phyloP scores from a whole-genome alignment of 2,797 vertebrate species.

The Crenuchus spilurus region DNA sequence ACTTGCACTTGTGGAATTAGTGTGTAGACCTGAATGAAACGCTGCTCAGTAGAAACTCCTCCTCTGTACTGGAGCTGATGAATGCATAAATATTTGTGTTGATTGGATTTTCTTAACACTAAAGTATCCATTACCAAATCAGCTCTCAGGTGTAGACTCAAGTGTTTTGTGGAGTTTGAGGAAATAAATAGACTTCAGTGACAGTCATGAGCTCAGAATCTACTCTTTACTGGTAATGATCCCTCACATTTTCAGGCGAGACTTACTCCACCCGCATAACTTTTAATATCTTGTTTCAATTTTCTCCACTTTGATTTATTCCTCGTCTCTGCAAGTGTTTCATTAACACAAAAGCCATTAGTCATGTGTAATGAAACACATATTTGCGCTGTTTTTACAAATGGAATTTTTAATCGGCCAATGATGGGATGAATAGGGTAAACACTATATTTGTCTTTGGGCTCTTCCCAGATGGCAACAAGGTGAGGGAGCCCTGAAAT shows the following conservation, averaged over 20 bases:
- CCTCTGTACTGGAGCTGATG: not conserved
- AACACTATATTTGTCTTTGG: constrained; percentile 53
- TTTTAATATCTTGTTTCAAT: constrained; percentile 79
- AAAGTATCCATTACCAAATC: not conserved
- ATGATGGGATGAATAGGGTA: constrained; percentile 51
- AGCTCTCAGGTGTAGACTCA: not conserved
- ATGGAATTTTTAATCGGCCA: constrained; percentile 65
- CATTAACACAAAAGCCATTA: constrained; percentile 81
- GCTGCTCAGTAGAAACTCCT: constrained; percentile 13
- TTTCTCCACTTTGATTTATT: constrained; percentile 79
- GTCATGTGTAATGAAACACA: constrained; percentile 72
- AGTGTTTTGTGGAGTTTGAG: not conserved
- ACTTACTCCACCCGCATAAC: constrained; percentile 74
- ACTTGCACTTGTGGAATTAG: constrained; percentile 26
- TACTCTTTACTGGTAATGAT: constrained; percentile 10
- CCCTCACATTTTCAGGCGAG: constrained; percentile 62
- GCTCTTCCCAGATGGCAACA: constrained; percentile 17
- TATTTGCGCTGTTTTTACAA: constrained; percentile 63
- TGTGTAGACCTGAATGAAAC: constrained; percentile 20
- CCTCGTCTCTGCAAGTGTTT: constrained; percentile 75
- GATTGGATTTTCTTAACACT: not conserved
- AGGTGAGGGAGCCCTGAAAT: constrained; percentile 29
- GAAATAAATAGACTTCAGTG: constrained; percentile 3
- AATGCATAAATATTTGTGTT: not conserved
- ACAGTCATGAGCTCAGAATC: not conserved